Evolutionary conservation across 2,888 invertebrate species (phyloP), one percentile per base, ranked within the genome.

Genomic region (Acanthosepion lycidas): DNA sequence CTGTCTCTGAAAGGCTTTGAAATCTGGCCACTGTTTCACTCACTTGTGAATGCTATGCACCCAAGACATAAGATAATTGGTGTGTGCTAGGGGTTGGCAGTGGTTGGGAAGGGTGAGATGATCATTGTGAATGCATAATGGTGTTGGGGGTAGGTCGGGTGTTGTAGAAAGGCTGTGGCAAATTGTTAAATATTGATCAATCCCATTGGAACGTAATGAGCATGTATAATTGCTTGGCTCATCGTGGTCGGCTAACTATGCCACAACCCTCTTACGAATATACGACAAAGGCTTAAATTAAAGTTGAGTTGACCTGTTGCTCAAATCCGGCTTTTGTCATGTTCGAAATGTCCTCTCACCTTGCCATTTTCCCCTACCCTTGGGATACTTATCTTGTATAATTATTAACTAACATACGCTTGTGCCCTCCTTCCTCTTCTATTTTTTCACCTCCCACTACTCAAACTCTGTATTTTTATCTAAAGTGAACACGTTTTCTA

Each of bases 221-320:
- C n/a, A 33, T n/a, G 78, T n/a, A 78, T 78, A 78, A 78, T 78
- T 78, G 78, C 78, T 78, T n/a, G n/a, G 78, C 78, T 78, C 78
- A 78, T 78, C 78, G 5, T 78, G 64, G 64, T 64, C 64, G 28
- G 26, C 64, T 26, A 51, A 51, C 51, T 51, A 51, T 12, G 59
- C 59, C 23, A 59, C 6, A 59, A 59, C 59, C 59, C 59, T 59
- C 59, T 59, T 59, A 15, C n/a, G n/a, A 33, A n/a, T n/a, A 78
- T 78, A n/a, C 78, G 78, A 78, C 78, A n/a, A 78, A 78, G 12
- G 33, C 78, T 78, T 78, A 33, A n/a, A 78, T 78, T 78, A 78
- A 78, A 78, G 78, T 78, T 78, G n/a, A 78, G 78, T 78, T 78
- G n/a, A 78, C 78, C 78, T 33, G 78, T 33, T 78, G 78, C 78